Base-by-base conservation (phyloP, 2,797 vertebrate species). In the Takifugu ocellatus region DNA sequence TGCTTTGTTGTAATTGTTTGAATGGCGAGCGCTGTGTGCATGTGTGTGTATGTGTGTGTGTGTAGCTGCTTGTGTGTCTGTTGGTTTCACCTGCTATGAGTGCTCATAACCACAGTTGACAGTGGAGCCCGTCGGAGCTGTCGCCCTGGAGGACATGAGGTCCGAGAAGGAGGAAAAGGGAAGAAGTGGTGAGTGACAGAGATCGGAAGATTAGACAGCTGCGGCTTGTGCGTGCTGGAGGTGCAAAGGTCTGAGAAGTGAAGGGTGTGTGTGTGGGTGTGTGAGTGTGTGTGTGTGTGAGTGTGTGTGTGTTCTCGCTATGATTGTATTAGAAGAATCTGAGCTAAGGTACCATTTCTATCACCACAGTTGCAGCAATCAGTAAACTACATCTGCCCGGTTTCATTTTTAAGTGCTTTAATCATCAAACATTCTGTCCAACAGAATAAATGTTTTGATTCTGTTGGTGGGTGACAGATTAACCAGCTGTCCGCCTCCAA, bases 101-200 rank as follows among this genome's bases (percentile, higher is more conserved):
- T 87, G 63, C 63, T 75, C 71, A 71, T 65, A 83, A 83, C 66
- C 79, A 25, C 46, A 51, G 21, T 54, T 86, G 77, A 91, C 84
- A 86, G 87, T 90, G 90, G 88, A 90, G 85, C 60, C 83, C 25
- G 81, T 79, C 9, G 73, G 83, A 88, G 79, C 79, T 74, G 59
- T 74, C 68, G 84, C 75, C 42, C 59, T 73, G 75, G 71, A 74
- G 77, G 84, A 79, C 81, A 91, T 91, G 90, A 87, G 84, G 85
- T 88, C 89, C 66, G 88, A 90, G 73, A 87, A 73, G 77, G 89
- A 91, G 72, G 85, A 91, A 78, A 86, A 90, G 64, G 86, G 83
- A 60, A 90, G 78, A 72, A 68, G 86, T 17, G 89, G 90, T 92
- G 81, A 90, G 90, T 87, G 74, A 47, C 48, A 59, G 47, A 59